Percentiles rank a stretch among this genome's conserved stretches.
phyloP scores from a whole-genome alignment of 2,797 vertebrate species.

The Platyrinchus mystaceus region DNA sequence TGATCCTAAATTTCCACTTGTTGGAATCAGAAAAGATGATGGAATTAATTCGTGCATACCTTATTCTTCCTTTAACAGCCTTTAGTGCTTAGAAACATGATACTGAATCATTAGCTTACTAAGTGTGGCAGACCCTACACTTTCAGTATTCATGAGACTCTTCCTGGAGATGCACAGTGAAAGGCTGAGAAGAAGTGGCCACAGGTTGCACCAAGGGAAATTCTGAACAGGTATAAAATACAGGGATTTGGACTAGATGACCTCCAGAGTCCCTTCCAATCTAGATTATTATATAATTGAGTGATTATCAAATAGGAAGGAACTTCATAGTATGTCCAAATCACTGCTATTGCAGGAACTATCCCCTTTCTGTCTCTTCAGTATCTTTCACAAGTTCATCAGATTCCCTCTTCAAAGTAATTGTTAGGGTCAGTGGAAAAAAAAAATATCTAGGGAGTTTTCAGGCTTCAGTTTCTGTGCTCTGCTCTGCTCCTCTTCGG shows the following conservation, averaged over 20 bases:
- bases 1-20: not conserved
- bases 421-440: not conserved
- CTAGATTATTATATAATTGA: not conserved
- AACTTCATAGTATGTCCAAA: not conserved
- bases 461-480: not conserved
- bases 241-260: not conserved
- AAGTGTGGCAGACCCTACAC: not conserved
- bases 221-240: not conserved
- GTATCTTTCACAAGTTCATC: not conserved
- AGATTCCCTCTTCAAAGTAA: not conserved
- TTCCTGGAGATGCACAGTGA: not conserved
- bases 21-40: not conserved
- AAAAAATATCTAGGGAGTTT: not conserved
- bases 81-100: not conserved
- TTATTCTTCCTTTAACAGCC: not conserved
- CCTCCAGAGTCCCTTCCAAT: not conserved
- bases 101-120: not conserved
- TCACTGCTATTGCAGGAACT: not conserved
- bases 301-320: not conserved
- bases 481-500: not conserved
- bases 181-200: not conserved
- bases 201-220: not conserved
- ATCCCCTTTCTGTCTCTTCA: not conserved
- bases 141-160: not conserved
- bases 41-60: not conserved